Evolutionary conservation across 2,113 vertebrate genomes (phyloP), one percentile per base, ranked within the genome.

Genomic region (Corythoichthys intestinalis): DNA sequence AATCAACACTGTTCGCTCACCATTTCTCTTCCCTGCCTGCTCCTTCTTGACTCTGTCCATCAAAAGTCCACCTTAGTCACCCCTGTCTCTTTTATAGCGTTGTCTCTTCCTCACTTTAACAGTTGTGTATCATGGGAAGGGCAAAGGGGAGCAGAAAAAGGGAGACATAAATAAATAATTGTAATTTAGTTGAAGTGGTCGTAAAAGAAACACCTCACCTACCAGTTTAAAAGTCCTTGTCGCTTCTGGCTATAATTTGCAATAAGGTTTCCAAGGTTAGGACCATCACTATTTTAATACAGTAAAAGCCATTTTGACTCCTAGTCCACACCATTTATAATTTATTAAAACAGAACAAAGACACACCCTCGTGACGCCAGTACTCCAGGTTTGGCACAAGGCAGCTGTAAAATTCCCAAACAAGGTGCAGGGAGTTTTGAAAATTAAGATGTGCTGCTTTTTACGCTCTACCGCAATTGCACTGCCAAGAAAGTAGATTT

Each of bases 31-130:
- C 76, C 79, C 73, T 70, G 67, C 89, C 91, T 93, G 69, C 77
- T 81, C 75, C 79, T 81, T 82, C 80, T 86, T 74, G 71, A 81
- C 83, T 83, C 85, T 80, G 85, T 85, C 81, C 79, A 75, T 82
- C 86, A 82, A 48, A 66, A 72, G 70, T 75, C 76, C 81, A 86
- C 85, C 83, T 79, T 70, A 2, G n/a, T 65, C 81, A 62, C 73
- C 76, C 56, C 73, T 58, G 58, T 74, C 77, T 74, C 56, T 69
- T 80, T 76, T 75, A 61, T 75, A 76, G 71, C 68, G 76, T 70
- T 70, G 61, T 74, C 65, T 73, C 71, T 28, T 34, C n/a, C 44
- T 63, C 44, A 47, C 61, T 46, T 47, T 28, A 47, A 34, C 61
- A 14, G 5, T 4, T n/a, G 11, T 34, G 11, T 12, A 63, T 58